Evolutionary conservation across 2,113 vertebrate genomes (phyloP).

Genomic region (Aptenodytes forsteri): DNA sequence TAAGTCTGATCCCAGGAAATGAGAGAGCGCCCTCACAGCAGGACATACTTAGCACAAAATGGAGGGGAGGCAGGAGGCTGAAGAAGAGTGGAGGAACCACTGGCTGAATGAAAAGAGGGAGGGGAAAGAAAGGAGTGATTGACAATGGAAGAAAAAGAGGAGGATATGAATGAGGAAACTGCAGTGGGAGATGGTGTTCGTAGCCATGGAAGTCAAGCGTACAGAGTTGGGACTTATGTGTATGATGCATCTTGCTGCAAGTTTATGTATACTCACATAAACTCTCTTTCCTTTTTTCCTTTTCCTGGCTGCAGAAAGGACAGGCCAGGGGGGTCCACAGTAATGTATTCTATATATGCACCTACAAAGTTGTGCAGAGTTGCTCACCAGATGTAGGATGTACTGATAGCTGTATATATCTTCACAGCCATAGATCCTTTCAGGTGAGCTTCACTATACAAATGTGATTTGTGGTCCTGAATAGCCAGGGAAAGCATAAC

Average conservation of each 20-base stretch:
- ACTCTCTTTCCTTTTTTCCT: background rate
- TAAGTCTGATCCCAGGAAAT: background rate
- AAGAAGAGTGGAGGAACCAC: background rate
- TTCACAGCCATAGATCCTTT: background rate
- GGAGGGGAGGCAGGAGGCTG: background rate
- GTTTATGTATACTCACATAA: background rate
- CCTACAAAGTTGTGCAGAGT: background rate
- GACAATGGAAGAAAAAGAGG: background rate
- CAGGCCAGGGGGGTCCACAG: background rate
- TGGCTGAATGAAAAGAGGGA: background rate
- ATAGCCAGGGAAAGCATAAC: background rate
- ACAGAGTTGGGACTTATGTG: background rate
- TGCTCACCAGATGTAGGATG: background rate
- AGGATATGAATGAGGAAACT: background rate
- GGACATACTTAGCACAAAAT: background rate
- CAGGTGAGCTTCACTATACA: background rate
- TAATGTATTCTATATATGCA: background rate
- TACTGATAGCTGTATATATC: background rate
- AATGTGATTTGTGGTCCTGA: background rate
- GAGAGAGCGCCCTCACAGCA: accelerated
- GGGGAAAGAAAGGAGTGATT: background rate
- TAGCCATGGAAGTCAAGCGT: background rate
- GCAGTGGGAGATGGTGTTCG: background rate
- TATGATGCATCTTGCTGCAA: background rate
- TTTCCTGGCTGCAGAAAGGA: background rate